Evolutionary conservation across 2,888 invertebrate species (phyloP), one percentile per base, ranked within the genome.

Genomic region (Pheosia gnoma): DNA sequence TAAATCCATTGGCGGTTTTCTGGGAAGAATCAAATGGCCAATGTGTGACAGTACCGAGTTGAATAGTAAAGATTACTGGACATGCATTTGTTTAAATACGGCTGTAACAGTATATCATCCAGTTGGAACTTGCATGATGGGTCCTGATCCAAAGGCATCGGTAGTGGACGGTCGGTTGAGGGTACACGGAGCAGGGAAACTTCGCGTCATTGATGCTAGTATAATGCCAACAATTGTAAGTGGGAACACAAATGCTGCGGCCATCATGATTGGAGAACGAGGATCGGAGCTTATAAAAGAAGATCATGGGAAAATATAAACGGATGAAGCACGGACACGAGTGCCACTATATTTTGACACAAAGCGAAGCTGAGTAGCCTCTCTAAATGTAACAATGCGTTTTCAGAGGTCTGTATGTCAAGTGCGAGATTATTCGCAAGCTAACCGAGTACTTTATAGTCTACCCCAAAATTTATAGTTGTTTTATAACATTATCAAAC

Each of bases 231-330:
- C 84, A 3, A 94, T 96, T 57, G 94, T 96, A 0, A 97, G 96
- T 78, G 96, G 96, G 0, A 97, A 97, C 81, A 97, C 96, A 0
- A 97, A 97, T 80, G 97, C 95, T 0, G 96, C 97, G 0, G 94
- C 95, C 0, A 95, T 96, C 11, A 97, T 97, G 97, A 96, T 97
- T 57, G 97, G 95, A 0, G 97, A 97, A 80, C 96, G 96, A 78
- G 96, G 94, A 0, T 94, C 96, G 0, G 96, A 97, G 82, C 93
- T 97, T 86, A 95, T 97, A 57, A 96, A 96, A 81, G 91, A 95
- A 75, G 80, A 79, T 59, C 65, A 79, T 59, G 60, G 54, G n/a
- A 39, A 25, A 25, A 25, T 25, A 25, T 25, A 25, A 25, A 25
- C 25, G 25, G 2, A 25, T 25, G 25, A 25, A 25, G 25, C 25